These are phyloP conservation scores for Drosophila atripex DNA, from an alignment of 2,888 invertebrate genomes.

Conservation along the genomic window DNA sequence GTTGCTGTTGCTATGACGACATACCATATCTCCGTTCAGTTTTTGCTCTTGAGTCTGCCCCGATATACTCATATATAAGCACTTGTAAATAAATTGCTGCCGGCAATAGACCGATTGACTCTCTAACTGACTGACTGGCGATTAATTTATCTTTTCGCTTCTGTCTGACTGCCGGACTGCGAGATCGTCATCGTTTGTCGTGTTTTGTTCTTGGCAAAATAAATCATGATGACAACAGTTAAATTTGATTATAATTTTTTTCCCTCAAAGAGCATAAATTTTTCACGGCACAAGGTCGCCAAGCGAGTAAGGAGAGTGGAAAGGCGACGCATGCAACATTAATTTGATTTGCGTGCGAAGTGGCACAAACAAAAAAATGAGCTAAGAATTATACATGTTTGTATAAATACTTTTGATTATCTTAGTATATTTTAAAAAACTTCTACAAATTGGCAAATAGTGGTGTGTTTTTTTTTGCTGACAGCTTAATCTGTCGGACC, in stretches of 20 bases:
- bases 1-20: constrained; percentile 61
- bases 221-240: constrained; percentile 80
- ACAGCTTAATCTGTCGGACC: constrained; percentile 68
- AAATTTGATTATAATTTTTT: constrained; percentile 77
- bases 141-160: constrained; percentile 58
- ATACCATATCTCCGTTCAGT: constrained; percentile 28
- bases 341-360: constrained; percentile 79
- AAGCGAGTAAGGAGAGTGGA: constrained; percentile 43
- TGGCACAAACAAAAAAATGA: constrained; percentile 14
- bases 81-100: constrained; percentile 48
- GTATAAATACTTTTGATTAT: constrained; percentile 30
- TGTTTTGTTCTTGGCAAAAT: constrained; percentile 61
- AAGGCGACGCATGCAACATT: constrained; percentile 75
- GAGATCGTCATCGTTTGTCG: constrained; percentile 56
- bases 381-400: constrained; percentile 23
- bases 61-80: constrained; percentile 33
- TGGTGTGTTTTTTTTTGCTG: constrained; percentile 61
- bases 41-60: constrained; percentile 17
- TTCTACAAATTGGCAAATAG: constrained; percentile 62
- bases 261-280: constrained; percentile 54
- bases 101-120: constrained; percentile 44
- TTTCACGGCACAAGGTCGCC: constrained; percentile 72
- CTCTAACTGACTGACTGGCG: constrained; percentile 35
- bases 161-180: constrained; percentile 35
- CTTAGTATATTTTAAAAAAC: constrained; percentile 15